phyloP scores from a whole-genome alignment of 2,113 vertebrate species.

The Poeciliopsis prolifica region DNA sequence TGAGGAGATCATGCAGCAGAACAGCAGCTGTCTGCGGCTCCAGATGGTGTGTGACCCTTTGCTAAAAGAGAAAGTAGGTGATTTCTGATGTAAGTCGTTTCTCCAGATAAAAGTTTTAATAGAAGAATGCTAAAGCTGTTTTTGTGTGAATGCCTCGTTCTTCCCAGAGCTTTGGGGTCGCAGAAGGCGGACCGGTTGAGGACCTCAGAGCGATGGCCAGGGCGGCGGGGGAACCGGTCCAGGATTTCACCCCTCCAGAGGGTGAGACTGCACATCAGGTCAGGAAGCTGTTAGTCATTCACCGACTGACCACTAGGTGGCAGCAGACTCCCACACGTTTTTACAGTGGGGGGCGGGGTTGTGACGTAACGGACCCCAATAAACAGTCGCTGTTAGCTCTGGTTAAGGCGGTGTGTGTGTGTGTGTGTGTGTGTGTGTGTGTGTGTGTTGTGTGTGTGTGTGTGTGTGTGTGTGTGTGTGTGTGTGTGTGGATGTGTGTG shows the following conservation, averaged over 20 bases:
- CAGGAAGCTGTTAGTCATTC: constrained; percentile 1
- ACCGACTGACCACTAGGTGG: constrained; percentile 34
- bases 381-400: neutral
- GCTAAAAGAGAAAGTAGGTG: constrained; percentile 90
- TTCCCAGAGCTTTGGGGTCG: constrained; percentile 87
- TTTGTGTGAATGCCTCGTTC: neutral
- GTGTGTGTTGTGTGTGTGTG: too few species aligned
- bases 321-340: constrained; percentile 10
- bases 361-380: neutral
- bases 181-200: constrained; percentile 84
- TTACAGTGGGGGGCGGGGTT: too few species aligned
- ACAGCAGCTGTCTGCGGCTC: constrained; percentile 78
- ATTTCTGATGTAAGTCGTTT: neutral
- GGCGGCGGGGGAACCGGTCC: constrained; percentile 82
- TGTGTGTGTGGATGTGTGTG: too few species aligned
- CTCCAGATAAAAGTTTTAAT: neutral
- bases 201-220: constrained; percentile 88
- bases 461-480: too few species aligned
- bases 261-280: constrained; percentile 94
- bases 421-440: too few species aligned
- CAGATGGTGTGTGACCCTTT: constrained; percentile 81
- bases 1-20: constrained; percentile 85
- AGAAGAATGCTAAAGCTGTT: neutral
- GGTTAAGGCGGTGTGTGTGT: constrained; percentile 5
- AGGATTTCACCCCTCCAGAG: constrained; percentile 85